phyloP scores from a whole-genome alignment of 1,140 invertebrate species.

The Drosophila ananassae region DNA sequence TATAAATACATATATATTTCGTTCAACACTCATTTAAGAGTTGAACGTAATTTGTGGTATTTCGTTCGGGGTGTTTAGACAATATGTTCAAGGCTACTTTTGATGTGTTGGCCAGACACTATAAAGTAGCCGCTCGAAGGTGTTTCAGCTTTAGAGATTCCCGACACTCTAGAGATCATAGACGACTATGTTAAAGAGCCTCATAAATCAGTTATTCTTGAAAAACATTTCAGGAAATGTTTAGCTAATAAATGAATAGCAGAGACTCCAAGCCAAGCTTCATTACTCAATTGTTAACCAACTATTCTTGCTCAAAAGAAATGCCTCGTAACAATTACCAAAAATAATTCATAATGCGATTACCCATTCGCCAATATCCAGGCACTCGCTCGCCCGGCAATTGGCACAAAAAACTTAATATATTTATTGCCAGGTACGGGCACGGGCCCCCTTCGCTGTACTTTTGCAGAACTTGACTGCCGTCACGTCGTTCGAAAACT shows the following conservation, averaged over 20 bases:
- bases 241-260: background rate
- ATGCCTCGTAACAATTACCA: slow-evolving; percentile 24
- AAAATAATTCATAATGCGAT: slow-evolving; percentile 43
- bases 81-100: slow-evolving; percentile 46
- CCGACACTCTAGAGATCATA: slow-evolving; percentile 8
- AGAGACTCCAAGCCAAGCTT: background rate
- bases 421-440: slow-evolving; percentile 14
- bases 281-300: background rate
- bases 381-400: slow-evolving; percentile 22
- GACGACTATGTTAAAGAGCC: slow-evolving; percentile 26
- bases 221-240: slow-evolving; percentile 18
- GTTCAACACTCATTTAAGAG: slow-evolving; percentile 30
- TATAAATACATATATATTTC: slow-evolving; percentile 23
- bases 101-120: slow-evolving; percentile 14
- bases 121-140: slow-evolving; percentile 16
- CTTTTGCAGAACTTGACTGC: slow-evolving; percentile 36
- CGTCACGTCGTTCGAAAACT: slow-evolving; percentile 52
- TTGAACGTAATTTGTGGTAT: slow-evolving; percentile 45
- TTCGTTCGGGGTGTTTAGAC: slow-evolving; percentile 24
- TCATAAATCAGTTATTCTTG: slow-evolving; percentile 21
- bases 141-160: background rate
- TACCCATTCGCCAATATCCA: slow-evolving; percentile 31
- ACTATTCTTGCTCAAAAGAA: slow-evolving; percentile 17
- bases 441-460: slow-evolving; percentile 16
- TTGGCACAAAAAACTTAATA: slow-evolving; percentile 19